Percentiles rank a stretch among this genome's conserved stretches.
Evolutionary conservation across 1,140 invertebrate genomes (phyloP).

Genomic region (Eurytemora carolleeae): DNA sequence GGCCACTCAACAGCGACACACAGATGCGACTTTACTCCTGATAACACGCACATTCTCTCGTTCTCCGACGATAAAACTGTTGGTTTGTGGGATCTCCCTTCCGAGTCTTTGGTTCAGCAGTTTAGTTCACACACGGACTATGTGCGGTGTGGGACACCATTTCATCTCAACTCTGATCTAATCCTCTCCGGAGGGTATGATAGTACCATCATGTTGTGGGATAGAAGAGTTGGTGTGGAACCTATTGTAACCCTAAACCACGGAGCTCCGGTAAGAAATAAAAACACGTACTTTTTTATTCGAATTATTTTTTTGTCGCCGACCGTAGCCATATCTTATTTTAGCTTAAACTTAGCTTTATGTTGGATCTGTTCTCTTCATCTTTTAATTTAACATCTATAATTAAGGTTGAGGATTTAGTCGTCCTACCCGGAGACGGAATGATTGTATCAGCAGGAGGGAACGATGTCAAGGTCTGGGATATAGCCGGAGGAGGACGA

Average conservation of each 20-base stretch:
- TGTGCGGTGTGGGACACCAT: not conserved
- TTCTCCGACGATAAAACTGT: constrained; percentile 32
- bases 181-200: not conserved
- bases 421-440: not conserved
- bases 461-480: not conserved
- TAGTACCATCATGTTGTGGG: not conserved
- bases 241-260: not conserved
- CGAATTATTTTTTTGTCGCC: too few relatives aligned
- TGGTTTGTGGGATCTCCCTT: constrained; percentile 29
- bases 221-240: not conserved
- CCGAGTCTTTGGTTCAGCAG: constrained; percentile 22
- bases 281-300: too few relatives aligned
- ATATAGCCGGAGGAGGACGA: not conserved
- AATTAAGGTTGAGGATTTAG: not conserved
- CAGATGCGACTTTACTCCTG: constrained; percentile 26
- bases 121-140: constrained; percentile 24
- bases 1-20: constrained; percentile 26
- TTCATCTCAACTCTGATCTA: not conserved
- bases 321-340: too few relatives aligned
- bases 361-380: too few relatives aligned
- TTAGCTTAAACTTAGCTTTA: too few relatives aligned
- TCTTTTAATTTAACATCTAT: too few relatives aligned
- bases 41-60: constrained; percentile 27
- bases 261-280: not conserved
- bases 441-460: not conserved